phyloP scores from a whole-genome alignment of 2,113 vertebrate species.

The Xenotilapia flavipinnis region DNA sequence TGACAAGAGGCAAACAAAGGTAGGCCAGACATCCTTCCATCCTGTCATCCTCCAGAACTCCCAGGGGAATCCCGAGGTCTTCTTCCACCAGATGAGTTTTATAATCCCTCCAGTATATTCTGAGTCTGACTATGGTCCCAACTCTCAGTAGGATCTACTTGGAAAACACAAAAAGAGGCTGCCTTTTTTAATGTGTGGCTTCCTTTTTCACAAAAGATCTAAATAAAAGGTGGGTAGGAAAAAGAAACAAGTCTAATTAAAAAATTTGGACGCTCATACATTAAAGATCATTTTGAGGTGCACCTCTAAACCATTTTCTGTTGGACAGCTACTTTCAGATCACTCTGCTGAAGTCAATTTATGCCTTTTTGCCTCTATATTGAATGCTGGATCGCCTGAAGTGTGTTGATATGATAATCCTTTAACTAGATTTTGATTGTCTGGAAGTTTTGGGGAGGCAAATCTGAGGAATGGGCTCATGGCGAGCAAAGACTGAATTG shows the following conservation, averaged over 20 bases:
- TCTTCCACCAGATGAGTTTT: not conserved
- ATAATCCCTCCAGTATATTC: not conserved
- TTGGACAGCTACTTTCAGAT: not conserved
- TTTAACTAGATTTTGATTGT: not conserved
- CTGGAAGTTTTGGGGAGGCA: not conserved
- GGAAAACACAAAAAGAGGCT: not conserved
- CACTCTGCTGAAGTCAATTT: not conserved
- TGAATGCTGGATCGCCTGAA: not conserved
- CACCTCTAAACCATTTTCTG: not conserved
- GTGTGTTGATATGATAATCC: not conserved
- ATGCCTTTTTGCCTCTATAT: not conserved
- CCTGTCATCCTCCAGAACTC: not conserved
- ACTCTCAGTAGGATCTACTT: not conserved
- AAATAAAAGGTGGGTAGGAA: not conserved
- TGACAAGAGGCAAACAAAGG: not conserved
- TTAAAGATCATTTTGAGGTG: not conserved
- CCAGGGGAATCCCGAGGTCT: not conserved
- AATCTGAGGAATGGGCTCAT: not conserved
- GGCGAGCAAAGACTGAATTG: not conserved
- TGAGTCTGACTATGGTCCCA: not conserved
- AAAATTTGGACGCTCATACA: not conserved
- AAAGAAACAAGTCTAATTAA: not conserved
- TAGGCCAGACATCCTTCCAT: not conserved
- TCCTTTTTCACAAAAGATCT: not conserved
- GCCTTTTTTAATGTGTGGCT: not conserved